These are phyloP conservation scores for Telenomus remus DNA, from an alignment of 1,140 invertebrate species.

Conservation along the genomic window DNA sequence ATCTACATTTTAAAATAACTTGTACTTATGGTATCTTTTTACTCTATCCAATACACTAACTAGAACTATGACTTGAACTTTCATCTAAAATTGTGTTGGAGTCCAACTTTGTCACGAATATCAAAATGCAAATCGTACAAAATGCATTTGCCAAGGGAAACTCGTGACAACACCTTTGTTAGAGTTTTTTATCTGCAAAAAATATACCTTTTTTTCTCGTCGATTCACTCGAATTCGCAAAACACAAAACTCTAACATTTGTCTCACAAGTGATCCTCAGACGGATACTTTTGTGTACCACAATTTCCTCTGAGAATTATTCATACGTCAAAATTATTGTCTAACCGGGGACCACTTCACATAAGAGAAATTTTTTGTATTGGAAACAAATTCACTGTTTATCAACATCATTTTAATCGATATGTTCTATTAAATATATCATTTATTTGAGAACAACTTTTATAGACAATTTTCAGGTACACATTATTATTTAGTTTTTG, in stretches of 20 bases:
- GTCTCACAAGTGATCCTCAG: background rate
- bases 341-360: slow-evolving; percentile 14
- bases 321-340: slow-evolving; percentile 27
- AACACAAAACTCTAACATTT: slow-evolving; percentile 20
- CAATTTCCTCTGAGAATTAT: slow-evolving; percentile 18
- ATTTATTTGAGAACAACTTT: slow-evolving; percentile 21
- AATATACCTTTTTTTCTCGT: background rate
- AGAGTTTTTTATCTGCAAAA: slow-evolving; percentile 9
- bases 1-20: slow-evolving; percentile 6
- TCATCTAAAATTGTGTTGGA: background rate
- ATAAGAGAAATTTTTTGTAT: slow-evolving; percentile 7
- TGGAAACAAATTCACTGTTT: slow-evolving; percentile 6
- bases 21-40: slow-evolving; percentile 9
- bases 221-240: no score
- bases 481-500: slow-evolving; percentile 15
- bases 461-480: slow-evolving; percentile 32
- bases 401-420: slow-evolving; percentile 9
- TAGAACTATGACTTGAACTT: no score
- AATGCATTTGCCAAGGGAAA: slow-evolving; percentile 14
- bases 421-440: slow-evolving; percentile 36
- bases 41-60: no score
- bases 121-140: slow-evolving; percentile 36
- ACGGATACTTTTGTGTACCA: slow-evolving; percentile 16
- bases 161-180: slow-evolving; percentile 12
- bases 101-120: background rate